These are phyloP conservation scores for Campoplex capitator DNA, from an alignment of 2,888 invertebrate genomes.

Conservation along the genomic window DNA sequence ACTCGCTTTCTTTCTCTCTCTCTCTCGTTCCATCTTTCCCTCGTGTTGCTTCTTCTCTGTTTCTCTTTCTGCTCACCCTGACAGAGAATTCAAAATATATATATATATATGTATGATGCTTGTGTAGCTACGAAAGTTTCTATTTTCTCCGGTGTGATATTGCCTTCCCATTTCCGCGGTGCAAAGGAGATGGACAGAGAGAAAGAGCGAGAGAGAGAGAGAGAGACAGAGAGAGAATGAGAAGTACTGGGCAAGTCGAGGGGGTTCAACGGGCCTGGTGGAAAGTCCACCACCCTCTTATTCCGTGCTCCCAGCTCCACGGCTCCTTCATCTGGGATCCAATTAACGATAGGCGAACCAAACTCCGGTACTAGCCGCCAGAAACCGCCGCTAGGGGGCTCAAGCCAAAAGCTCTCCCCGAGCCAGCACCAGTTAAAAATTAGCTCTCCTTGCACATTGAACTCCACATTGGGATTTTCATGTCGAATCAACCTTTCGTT, in stretches of 20 bases:
- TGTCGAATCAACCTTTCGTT: neutral
- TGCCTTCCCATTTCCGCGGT: slow-evolving; percentile 68
- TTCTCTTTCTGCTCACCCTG: slow-evolving; percentile 15
- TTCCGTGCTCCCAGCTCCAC: slow-evolving; percentile 66
- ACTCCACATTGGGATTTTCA: slow-evolving; percentile 38
- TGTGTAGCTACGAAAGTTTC: slow-evolving; percentile 65
- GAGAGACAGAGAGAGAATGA: slow-evolving; percentile 14
- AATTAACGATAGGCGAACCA: slow-evolving; percentile 81
- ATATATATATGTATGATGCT: neutral
- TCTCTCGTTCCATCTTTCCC: slow-evolving; percentile 1
- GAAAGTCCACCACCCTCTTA: slow-evolving; percentile 69
- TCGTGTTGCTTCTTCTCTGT: slow-evolving; percentile 16
- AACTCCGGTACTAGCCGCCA: slow-evolving; percentile 73
- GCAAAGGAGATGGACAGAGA: slow-evolving; percentile 28
- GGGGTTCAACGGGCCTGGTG: slow-evolving; percentile 30
- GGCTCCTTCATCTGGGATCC: slow-evolving; percentile 80
- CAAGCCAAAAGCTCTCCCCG: slow-evolving; percentile 43
- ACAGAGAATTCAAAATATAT: slow-evolving; percentile 24
- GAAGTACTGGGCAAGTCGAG: slow-evolving; percentile 41
- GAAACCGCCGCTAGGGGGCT: slow-evolving; percentile 51
- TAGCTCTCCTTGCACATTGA: slow-evolving; percentile 74
- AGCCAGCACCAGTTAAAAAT: slow-evolving; percentile 77
- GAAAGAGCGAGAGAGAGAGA: slow-evolving; percentile 34
- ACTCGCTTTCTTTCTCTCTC: neutral
- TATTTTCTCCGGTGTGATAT: slow-evolving; percentile 70